Conservation (phyloP, 2,888 invertebrate species). For the Heliconius erato region DNA sequence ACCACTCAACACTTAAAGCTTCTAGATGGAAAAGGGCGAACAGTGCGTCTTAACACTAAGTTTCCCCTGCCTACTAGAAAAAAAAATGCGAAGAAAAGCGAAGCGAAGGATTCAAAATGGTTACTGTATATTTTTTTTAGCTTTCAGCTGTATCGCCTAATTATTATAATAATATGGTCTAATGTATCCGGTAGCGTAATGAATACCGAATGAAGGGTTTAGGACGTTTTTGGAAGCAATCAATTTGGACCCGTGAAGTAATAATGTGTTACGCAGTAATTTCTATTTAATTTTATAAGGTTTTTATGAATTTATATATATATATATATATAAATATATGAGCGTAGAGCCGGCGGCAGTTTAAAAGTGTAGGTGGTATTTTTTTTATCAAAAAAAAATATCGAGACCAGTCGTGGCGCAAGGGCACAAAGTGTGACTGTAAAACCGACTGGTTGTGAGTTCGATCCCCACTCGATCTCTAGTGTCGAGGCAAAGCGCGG, state of each 20-base stretch:
- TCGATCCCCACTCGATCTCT: no score
- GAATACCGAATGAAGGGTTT: constrained; percentile 83
- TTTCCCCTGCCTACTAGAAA: no score
- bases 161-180: constrained; percentile 74
- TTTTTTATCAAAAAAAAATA: not conserved
- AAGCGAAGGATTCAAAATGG: no score
- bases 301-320: not conserved
- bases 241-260: constrained; percentile 82
- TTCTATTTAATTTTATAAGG: constrained; percentile 55
- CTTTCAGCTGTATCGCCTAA: constrained; percentile 43
- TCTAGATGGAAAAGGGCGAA: no score
- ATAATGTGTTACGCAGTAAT: constrained; percentile 73
- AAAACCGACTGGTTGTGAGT: no score
- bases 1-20: no score
- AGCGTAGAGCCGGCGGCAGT: not conserved
- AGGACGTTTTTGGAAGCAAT: constrained; percentile 66
- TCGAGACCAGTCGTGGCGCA: no score
- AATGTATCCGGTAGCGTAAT: constrained; percentile 80
- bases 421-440: no score
- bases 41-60: no score
- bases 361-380: not conserved
- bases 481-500: not conserved
- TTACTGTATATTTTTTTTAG: no score
- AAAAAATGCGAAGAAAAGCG: no score
- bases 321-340: not conserved